Evolutionary conservation across 2,888 invertebrate species (phyloP), one percentile per base, ranked within the genome.

Genomic region (Leptopilina myrica): DNA sequence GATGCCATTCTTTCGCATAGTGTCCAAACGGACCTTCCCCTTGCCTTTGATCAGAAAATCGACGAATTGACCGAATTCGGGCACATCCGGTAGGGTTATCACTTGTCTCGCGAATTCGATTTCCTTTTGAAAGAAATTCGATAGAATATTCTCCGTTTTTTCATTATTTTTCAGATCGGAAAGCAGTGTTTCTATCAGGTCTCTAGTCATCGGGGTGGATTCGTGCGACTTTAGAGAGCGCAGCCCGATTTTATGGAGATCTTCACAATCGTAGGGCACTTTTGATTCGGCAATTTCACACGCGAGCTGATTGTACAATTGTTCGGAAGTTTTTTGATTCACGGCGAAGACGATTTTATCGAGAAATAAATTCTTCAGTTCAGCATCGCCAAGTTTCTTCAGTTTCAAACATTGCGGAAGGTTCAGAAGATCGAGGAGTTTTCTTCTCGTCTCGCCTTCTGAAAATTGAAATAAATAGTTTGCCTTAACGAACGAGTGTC

Each of bases 171-270:
- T 33, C 33, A 33, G 33, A 33, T 33, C 33, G 3, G 5, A 33
- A 5, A 33, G 33, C 3, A 33, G 33, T 33, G 33, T 33, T 33
- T 3, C 5, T 33, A 33, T 2, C 33, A 33, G 33, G 1, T 33
- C 33, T 3, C 33, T 20, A 20, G 43, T 5, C 5, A 43, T 7
- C 43, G 5, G 5, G 43, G 43, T 7, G 43, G 6, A 43, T 43
- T 43, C 43, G 7, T 20, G 20, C 43, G 43, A 43, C 8, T 43
- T 43, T 43, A 76, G 85, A 87, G 87, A 88, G 80, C 88, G 87
- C 82, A 88, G 83, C 12, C 85, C 80, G 80, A 88, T 79, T 86
- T 88, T 88, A 73, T 85, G 82, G 82, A 88, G 84, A 80, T 87
- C 81, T 78, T 87, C 84, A 56, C 85, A 85, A 82, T 83, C 84